These are phyloP conservation scores for Cichlasoma orientale DNA, from an alignment of 2,797 vertebrate species.

Conservation along the genomic window DNA sequence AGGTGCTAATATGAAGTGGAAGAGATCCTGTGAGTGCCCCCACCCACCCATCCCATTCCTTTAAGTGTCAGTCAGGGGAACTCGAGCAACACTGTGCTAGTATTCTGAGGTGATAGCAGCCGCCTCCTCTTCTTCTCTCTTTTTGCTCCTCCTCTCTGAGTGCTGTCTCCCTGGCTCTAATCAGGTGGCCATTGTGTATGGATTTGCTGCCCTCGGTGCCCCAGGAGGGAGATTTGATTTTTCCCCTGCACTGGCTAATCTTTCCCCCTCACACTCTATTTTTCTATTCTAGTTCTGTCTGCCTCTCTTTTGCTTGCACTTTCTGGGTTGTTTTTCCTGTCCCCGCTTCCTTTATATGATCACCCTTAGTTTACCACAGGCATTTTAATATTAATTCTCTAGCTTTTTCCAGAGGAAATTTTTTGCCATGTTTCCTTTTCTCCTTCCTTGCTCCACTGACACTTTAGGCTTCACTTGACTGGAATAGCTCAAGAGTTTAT, in stretches of 20 bases:
- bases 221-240: constrained; percentile 70
- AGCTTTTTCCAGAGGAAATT: not conserved
- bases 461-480: constrained; percentile 2
- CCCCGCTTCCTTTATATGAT: constrained; percentile 35
- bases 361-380: constrained; percentile 25
- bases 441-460: not conserved
- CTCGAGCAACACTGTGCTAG: constrained; percentile 13
- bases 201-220: constrained; percentile 73
- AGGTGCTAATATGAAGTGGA: constrained; percentile 44
- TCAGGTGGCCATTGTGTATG: constrained; percentile 71
- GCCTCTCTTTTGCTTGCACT: constrained; percentile 24
- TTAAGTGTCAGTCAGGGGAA: constrained; percentile 51
- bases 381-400: constrained; percentile 8
- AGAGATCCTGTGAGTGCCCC: constrained; percentile 24
- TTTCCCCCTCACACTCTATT: constrained; percentile 54
- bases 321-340: constrained; percentile 16
- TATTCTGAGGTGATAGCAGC: constrained; percentile 30
- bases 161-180: constrained; percentile 59
- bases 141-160: constrained; percentile 31
- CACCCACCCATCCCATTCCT: constrained; percentile 13
- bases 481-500: not conserved
- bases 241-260: constrained; percentile 66
- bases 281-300: constrained; percentile 54
- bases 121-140: not conserved
- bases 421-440: not conserved